These are phyloP conservation scores for Hermetia illucens DNA, from an alignment of 1,140 invertebrate genomes.

Conservation along the genomic window DNA sequence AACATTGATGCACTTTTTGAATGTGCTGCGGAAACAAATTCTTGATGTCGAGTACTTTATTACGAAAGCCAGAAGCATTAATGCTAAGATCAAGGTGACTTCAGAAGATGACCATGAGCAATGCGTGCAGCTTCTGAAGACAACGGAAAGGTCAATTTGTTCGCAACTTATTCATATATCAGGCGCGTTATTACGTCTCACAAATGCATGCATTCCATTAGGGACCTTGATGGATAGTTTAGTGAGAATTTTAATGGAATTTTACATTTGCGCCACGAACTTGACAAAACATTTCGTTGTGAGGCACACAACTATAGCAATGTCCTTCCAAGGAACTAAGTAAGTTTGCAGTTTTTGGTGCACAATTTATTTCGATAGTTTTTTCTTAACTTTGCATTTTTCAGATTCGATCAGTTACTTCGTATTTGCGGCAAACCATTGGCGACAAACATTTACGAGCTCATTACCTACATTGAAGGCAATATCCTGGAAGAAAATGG, in stretches of 20 bases:
- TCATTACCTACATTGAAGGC: slow-evolving; percentile 39
- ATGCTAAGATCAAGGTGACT: slow-evolving; percentile 20
- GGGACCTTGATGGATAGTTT: slow-evolving; percentile 19
- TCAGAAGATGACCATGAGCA: slow-evolving; percentile 19
- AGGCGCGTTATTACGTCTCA: slow-evolving; percentile 15
- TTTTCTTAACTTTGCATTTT: slow-evolving; percentile 6
- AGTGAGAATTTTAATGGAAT: slow-evolving; percentile 20
- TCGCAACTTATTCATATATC: slow-evolving; percentile 22
- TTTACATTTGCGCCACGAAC: slow-evolving; percentile 22
- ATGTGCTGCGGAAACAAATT: slow-evolving; percentile 20
- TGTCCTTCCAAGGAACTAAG: slow-evolving; percentile 16
- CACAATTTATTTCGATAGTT: background rate
- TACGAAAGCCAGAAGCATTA: slow-evolving; percentile 20
- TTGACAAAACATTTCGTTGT: slow-evolving; percentile 19
- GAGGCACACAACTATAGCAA: slow-evolving; percentile 6
- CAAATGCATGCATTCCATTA: slow-evolving; percentile 20
- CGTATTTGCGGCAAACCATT: slow-evolving; percentile 38
- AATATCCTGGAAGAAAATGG: slow-evolving; percentile 22
- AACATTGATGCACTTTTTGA: slow-evolving; percentile 8
- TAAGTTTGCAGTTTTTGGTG: slow-evolving; percentile 12
- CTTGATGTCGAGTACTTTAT: slow-evolving; percentile 25
- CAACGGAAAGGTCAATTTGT: slow-evolving; percentile 21
- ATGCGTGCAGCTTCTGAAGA: slow-evolving; percentile 16
- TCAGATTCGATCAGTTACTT: slow-evolving; percentile 39
- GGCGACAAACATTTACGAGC: slow-evolving; percentile 36